These are phyloP conservation scores for Cavia porcellus DNA, from an alignment of 2,113 vertebrate species.

Conservation along the genomic window DNA sequence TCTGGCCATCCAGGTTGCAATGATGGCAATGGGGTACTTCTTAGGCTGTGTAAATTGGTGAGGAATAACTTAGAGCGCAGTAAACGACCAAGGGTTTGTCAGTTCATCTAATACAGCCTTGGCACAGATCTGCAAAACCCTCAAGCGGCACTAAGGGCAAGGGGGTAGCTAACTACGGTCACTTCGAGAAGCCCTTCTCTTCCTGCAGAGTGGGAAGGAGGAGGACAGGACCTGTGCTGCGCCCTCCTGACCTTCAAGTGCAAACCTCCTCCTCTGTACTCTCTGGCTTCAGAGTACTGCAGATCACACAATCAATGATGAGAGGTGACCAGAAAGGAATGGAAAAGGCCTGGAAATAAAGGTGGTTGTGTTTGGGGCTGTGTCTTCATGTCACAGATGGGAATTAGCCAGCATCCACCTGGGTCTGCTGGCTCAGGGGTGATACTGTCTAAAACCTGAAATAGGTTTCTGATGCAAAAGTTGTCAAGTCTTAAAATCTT, in stretches of 20 bases:
- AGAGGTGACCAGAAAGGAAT: background rate
- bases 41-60: background rate
- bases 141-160: background rate
- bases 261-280: background rate
- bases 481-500: conserved; percentile 53
- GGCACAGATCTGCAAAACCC: background rate
- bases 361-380: background rate
- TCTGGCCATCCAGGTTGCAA: background rate
- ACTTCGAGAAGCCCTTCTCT: background rate
- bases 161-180: background rate
- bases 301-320: background rate
- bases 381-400: background rate
- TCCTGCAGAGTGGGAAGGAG: background rate
- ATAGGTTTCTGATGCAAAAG: background rate
- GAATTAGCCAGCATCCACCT: background rate
- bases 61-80: background rate
- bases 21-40: background rate
- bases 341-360: background rate
- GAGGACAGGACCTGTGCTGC: background rate
- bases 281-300: background rate
- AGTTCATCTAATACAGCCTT: background rate
- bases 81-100: background rate
- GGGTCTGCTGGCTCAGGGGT: background rate
- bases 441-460: conserved; percentile 7
- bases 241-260: background rate